A percentile compares a stretch with the other conserved stretches of the same genome.
Evolutionary conservation across 2,113 vertebrate genomes (phyloP).

Genomic region (Glaucomys volans): DNA sequence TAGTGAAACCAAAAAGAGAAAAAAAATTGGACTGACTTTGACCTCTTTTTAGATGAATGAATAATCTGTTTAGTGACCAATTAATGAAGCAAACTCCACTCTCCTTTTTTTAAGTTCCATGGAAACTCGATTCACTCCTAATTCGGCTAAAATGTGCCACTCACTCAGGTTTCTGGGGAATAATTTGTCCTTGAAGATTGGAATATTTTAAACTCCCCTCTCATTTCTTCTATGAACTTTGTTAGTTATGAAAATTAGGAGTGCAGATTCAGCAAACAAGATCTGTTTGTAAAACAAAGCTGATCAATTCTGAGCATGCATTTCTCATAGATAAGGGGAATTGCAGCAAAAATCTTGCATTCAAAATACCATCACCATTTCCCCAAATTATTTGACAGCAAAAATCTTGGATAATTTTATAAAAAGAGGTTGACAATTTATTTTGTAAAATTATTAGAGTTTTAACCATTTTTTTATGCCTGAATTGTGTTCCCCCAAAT

Average conservation of each 20-base stretch:
- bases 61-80: neutral
- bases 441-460: neutral
- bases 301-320: neutral
- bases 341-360: neutral
- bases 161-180: neutral
- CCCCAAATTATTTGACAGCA: neutral
- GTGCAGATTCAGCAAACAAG: neutral
- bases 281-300: neutral
- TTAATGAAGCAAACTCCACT: neutral
- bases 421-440: neutral
- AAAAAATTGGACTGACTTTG: neutral
- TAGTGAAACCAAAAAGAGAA: neutral
- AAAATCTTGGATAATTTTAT: neutral
- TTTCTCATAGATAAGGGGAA: neutral
- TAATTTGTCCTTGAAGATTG: neutral
- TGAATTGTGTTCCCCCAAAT: neutral
- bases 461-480: neutral
- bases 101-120: neutral
- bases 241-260: neutral
- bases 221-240: neutral
- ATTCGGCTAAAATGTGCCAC: neutral
- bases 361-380: neutral
- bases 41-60: conserved; percentile 52
- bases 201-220: neutral
- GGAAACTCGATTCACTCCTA: neutral